Base-by-base conservation (phyloP, 2,797 vertebrate species). In the Bovichtus variegatus region DNA sequence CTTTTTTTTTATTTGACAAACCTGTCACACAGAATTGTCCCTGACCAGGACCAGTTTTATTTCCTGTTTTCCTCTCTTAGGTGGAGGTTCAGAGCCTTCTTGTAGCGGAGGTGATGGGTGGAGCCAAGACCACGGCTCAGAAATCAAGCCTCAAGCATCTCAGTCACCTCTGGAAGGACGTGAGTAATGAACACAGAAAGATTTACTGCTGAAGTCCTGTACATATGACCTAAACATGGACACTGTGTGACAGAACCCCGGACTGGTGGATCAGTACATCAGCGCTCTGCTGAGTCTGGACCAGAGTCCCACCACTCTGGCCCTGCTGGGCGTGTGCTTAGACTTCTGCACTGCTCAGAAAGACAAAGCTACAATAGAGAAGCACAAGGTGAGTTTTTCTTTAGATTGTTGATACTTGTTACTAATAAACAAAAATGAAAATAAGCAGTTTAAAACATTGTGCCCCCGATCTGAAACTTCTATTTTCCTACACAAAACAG, bases 81-180 rank as follows among this genome's bases (percentile, higher is more conserved):
- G 96, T 99, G 87, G 98, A 99, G 80, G 96, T 98, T 79, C 98
- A 99, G 88, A 97, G 97, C 85, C 93, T 97, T 82, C 95, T 99
- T 13, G 84, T 98, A 58, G 86, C 97, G 41, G 97, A 99, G 87
- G 96, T 98, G 61, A 89, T 98, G 62, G 98, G 98, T 5, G 98
- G 97, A 71, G 98, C 96, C 66, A 97, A 96, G 62, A 94, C 86
- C 75, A 97, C 95, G 0, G 96, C 97, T 0, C 93, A 97, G 79
- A 93, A 94, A 51, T 95, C 97, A 0, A 95, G 93, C 0, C 89
- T 96, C 68, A 99, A 98, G 93, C 97, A 94, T 59, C 85, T 99
- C 81, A 95, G 89, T 77, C 96, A 90, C 55, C 95, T 99, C 50
- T 99, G 97, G 97, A 96, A 95, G 46, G 95, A 97, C 91, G 98